Conservation (phyloP, 2,888 invertebrate species). For the Amiota minor region DNA sequence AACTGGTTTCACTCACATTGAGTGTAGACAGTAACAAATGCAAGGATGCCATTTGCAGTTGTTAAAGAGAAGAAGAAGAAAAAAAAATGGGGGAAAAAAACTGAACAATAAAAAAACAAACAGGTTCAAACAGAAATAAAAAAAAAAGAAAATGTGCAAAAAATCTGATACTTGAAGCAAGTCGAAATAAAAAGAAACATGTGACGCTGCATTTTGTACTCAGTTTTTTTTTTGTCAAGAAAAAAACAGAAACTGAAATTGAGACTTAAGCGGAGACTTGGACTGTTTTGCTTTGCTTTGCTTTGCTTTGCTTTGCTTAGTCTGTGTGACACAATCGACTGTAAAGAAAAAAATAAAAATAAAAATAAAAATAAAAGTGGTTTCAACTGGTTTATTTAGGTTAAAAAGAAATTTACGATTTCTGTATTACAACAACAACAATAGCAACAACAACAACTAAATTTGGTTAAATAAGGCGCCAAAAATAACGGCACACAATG, state of each 20-base stretch:
- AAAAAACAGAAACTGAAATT: no score
- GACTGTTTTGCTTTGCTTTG: no score
- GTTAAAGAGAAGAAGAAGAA: neutral
- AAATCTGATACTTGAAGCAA: no score
- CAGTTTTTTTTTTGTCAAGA: no score
- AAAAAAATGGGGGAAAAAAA: neutral
- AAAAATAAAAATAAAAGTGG: slow-evolving; percentile 39
- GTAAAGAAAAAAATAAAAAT: neutral
- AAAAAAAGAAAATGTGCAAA: no score
- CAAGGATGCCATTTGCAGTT: slow-evolving; percentile 6
- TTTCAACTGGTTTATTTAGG: slow-evolving; percentile 65
- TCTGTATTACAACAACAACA: neutral
- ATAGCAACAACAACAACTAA: neutral
- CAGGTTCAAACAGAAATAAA: no score
- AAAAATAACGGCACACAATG: neutral
- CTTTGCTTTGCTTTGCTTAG: no score
- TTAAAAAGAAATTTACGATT: slow-evolving; percentile 63
- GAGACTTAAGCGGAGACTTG: no score
- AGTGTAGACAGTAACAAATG: neutral
- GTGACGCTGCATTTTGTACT: no score
- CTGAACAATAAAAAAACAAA: no score
- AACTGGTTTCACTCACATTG: neutral
- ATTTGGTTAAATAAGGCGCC: neutral
- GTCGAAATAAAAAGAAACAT: no score
- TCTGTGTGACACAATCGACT: slow-evolving; percentile 41